These are phyloP conservation scores for Rotaria macrura DNA, from an alignment of 2,888 invertebrate genomes.

Conservation along the genomic window DNA sequence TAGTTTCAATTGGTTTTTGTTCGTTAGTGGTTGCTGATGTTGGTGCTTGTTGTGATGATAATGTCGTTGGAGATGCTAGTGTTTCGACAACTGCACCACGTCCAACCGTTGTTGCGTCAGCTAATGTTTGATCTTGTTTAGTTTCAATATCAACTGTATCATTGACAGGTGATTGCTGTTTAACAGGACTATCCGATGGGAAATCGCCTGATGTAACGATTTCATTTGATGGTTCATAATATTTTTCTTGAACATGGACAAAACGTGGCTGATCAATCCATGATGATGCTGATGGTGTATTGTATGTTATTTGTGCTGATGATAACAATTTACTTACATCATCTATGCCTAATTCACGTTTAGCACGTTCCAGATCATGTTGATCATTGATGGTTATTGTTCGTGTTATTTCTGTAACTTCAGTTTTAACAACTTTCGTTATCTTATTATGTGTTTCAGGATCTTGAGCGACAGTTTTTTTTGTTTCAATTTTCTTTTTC, in stretches of 20 bases:
- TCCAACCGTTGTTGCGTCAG: background rate
- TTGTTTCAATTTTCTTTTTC: slow-evolving; percentile 11
- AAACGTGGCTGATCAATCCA: background rate
- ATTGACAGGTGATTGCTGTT: background rate
- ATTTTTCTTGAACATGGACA: background rate
- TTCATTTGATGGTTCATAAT: slow-evolving; percentile 7
- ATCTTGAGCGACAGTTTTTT: background rate
- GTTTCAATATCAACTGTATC: background rate
- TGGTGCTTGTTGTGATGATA: background rate
- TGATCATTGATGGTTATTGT: slow-evolving; percentile 13
- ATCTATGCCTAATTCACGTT: slow-evolving; percentile 19
- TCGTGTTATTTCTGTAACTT: slow-evolving; percentile 17
- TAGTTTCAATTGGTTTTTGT: background rate
- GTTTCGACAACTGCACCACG: background rate
- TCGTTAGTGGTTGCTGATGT: background rate
- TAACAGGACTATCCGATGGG: background rate
- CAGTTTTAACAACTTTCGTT: slow-evolving; percentile 15
- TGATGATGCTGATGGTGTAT: background rate
- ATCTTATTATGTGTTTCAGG: background rate
- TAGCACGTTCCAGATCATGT: slow-evolving; percentile 19
- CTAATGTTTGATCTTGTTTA: background rate
- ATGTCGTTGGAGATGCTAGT: background rate
- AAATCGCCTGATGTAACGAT: slow-evolving; percentile 13
- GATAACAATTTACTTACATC: slow-evolving; percentile 1
- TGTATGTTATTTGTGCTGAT: background rate